A percentile compares a stretch with the other conserved stretches of the same genome.
These are phyloP conservation scores for Anarhynchus alexandrinus DNA, from an alignment of 2,113 vertebrate species.

Conservation along the genomic window DNA sequence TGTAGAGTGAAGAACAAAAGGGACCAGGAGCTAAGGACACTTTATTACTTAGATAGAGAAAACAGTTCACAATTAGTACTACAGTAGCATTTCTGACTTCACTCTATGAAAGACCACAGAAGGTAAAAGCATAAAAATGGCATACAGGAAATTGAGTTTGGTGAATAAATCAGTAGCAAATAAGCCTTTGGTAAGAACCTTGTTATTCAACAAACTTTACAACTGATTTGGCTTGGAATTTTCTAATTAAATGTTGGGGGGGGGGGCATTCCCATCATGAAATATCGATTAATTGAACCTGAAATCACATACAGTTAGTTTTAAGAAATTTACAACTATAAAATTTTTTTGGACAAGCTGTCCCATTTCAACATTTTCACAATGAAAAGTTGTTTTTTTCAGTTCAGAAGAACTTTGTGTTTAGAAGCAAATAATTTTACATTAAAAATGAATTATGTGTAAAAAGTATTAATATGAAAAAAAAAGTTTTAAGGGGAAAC, in stretches of 20 bases:
- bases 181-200: not conserved
- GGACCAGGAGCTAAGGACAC: not conserved
- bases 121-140: constrained; percentile 17
- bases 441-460: not conserved
- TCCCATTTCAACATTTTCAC: not conserved
- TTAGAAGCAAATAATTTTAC: not conserved
- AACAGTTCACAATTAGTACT: constrained; percentile 42
- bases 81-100: constrained; percentile 26
- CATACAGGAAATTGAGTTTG: constrained; percentile 13
- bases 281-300: not conserved
- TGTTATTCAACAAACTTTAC: not conserved
- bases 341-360: not conserved
- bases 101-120: constrained; percentile 13
- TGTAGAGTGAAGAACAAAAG: constrained; percentile 17
- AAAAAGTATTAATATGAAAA: not conserved
- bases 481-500: not conserved
- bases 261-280: not conserved
- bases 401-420: not conserved
- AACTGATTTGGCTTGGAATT: not conserved
- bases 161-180: constrained; percentile 20
- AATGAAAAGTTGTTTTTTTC: not conserved
- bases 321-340: not conserved
- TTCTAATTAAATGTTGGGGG: not conserved
- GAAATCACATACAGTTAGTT: not conserved
- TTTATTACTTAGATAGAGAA: constrained; percentile 26